These are phyloP conservation scores for Noctua pronuba DNA, from an alignment of 2,888 invertebrate species.

Conservation along the genomic window DNA sequence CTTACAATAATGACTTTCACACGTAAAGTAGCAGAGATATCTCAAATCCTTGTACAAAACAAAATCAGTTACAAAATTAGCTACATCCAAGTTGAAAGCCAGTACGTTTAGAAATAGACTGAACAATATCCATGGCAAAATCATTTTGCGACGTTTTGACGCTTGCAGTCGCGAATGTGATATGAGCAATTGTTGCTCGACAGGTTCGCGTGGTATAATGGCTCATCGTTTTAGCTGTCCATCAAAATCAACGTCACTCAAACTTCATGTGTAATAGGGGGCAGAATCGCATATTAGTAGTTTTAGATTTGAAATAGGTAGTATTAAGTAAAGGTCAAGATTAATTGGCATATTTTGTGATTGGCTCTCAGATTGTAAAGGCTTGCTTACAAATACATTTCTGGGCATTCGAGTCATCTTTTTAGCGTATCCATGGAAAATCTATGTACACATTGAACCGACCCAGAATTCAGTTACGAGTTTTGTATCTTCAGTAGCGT, in stretches of 20 bases:
- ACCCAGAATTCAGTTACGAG: not conserved
- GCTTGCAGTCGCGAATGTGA: slow-evolving; percentile 19
- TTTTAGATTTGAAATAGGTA: slow-evolving; percentile 3
- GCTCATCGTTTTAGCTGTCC: slow-evolving; percentile 64
- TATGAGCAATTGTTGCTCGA: slow-evolving; percentile 39
- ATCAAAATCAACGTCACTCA: slow-evolving; percentile 62
- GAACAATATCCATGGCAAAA: slow-evolving; percentile 31
- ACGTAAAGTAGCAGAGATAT: slow-evolving; percentile 75
- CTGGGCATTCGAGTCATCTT: no score
- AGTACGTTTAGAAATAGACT: slow-evolving; percentile 22
- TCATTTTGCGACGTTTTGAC: slow-evolving; percentile 48
- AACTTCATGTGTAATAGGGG: slow-evolving; percentile 24
- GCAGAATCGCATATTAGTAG: slow-evolving; percentile 23
- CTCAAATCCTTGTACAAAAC: slow-evolving; percentile 71
- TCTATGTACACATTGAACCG: not conserved
- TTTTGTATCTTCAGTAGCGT: not conserved
- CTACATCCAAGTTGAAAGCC: slow-evolving; percentile 41
- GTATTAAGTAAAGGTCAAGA: not conserved
- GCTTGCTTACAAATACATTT: not conserved
- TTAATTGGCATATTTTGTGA: not conserved
- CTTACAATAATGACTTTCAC: slow-evolving; percentile 72
- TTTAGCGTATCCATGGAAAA: not conserved
- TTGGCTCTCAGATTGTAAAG: not conserved
- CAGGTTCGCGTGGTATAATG: slow-evolving; percentile 48
- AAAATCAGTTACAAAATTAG: slow-evolving; percentile 72